Base-by-base conservation (phyloP, 2,113 vertebrate species). In the Phyllopteryx taeniolatus region DNA sequence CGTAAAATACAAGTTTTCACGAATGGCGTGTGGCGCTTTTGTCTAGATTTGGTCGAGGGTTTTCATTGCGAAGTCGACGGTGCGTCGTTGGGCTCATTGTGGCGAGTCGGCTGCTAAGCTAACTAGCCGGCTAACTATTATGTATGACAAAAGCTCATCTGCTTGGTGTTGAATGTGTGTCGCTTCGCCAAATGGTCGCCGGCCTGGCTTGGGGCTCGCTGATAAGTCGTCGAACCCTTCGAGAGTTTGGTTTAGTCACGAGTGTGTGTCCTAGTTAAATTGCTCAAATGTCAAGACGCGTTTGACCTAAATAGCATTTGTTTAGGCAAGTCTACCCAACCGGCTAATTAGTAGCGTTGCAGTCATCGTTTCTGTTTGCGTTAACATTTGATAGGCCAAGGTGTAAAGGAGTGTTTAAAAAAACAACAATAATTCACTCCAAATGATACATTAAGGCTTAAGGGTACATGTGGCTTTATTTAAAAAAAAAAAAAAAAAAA, bases 131-230 rank as follows among this genome's bases (percentile, higher is more conserved):
- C 87, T 88, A 87, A 87, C 88, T 86, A 79, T 78, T 89, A 83
- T 90, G 86, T 86, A 90, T 89, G 85, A 90, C 89, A 91, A 91
- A 90, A 90, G 88, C 86, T 83, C 87, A 62, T 83, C 78, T 79
- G 86, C 82, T 82, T 68, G 79, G 78, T 69, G 72, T n/a, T 76
- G 42, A 69, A 68, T 79, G 70, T 47, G 73, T 75, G 84, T 85
- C 44, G 76, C 63, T 56, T 39, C 78, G 80, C 71, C 90, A 86
- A 89, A 90, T 86, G 87, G 87, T 86, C 80, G 82, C 2, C 75
- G 15, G 20, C 14, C 0, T 1, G 12, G 12, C 11, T 44, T 22
- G 5, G n/a, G 70, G 80, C 76, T 53, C 71, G 79, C 74, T 79
- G 60, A 84, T 87, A 87, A 60, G 14, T 35, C 27, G 31, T 31